Percentiles rank a stretch among this genome's conserved stretches.
phyloP scores from a whole-genome alignment of 2,797 vertebrate species.

The Ataeniobius toweri region DNA sequence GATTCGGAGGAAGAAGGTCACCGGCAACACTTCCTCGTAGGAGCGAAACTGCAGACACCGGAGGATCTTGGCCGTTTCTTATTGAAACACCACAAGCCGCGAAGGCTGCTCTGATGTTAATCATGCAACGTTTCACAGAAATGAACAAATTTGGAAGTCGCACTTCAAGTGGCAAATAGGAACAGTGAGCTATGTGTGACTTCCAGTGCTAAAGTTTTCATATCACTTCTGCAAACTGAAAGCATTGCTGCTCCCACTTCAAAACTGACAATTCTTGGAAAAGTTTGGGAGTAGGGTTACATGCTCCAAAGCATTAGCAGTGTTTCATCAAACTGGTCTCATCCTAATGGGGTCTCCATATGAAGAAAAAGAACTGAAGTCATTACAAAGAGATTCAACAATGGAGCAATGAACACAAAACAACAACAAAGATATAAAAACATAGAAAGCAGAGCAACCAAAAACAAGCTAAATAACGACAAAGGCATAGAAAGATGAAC shows the following conservation, averaged over 20 bases:
- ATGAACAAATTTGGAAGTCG: slow-evolving; percentile 5
- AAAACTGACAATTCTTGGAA: background rate
- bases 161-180: background rate
- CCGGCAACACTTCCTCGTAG: slow-evolving; percentile 51
- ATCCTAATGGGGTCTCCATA: too few relatives aligned
- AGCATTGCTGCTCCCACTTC: background rate
- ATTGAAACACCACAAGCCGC: background rate
- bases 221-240: slow-evolving; percentile 30
- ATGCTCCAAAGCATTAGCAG: background rate
- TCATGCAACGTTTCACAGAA: slow-evolving; percentile 10
- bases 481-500: background rate
- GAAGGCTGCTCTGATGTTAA: background rate
- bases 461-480: background rate
- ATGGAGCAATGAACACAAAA: background rate
- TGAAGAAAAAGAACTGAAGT: background rate
- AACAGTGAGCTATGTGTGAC: background rate
- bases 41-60: slow-evolving; percentile 24
- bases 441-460: background rate
- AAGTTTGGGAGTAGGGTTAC: background rate
- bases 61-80: background rate
- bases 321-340: background rate
- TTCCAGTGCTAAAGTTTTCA: background rate
- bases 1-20: slow-evolving; percentile 87
- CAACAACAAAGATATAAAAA: background rate
- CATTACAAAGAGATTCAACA: background rate